Conservation (phyloP, 1,140 invertebrate genomes). For the Vanessa atalanta region DNA sequence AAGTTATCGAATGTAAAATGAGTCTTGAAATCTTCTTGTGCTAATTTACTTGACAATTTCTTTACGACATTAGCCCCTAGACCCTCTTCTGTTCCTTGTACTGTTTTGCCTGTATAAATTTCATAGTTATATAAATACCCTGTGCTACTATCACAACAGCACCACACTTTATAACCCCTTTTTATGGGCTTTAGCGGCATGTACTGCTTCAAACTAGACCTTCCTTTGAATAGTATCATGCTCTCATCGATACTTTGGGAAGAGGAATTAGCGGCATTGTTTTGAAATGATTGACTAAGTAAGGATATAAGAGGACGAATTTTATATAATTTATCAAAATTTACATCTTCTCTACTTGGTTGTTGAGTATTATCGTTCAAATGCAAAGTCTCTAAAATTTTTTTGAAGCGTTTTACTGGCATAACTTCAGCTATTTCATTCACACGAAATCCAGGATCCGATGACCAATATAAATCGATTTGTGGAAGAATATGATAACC, state of each 20-base stretch:
- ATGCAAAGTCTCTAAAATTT: background rate
- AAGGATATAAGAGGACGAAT: background rate
- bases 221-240: conserved; percentile 38
- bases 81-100: conserved; percentile 45
- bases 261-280: conserved; percentile 41
- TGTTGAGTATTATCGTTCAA: conserved; percentile 15
- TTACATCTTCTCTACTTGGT: background rate
- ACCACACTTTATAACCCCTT: conserved; percentile 22
- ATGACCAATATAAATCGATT: conserved; percentile 58
- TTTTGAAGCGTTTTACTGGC: conserved; percentile 51
- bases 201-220: conserved; percentile 23
- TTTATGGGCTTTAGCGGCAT: conserved; percentile 38
- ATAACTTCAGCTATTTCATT: conserved; percentile 59
- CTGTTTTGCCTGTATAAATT: conserved; percentile 55
- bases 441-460: conserved; percentile 55
- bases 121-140: conserved; percentile 29
- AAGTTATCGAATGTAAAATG: conserved; percentile 71
- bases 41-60: conserved; percentile 48
- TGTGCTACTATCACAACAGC: conserved; percentile 14
- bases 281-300: conserved; percentile 42
- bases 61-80: conserved; percentile 60
- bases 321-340: conserved; percentile 8
- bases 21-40: conserved; percentile 35
- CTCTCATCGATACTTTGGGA: conserved; percentile 33
- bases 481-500: conserved; percentile 40